Conservation (phyloP, 2,113 vertebrate genomes). For the Euleptes europaea region DNA sequence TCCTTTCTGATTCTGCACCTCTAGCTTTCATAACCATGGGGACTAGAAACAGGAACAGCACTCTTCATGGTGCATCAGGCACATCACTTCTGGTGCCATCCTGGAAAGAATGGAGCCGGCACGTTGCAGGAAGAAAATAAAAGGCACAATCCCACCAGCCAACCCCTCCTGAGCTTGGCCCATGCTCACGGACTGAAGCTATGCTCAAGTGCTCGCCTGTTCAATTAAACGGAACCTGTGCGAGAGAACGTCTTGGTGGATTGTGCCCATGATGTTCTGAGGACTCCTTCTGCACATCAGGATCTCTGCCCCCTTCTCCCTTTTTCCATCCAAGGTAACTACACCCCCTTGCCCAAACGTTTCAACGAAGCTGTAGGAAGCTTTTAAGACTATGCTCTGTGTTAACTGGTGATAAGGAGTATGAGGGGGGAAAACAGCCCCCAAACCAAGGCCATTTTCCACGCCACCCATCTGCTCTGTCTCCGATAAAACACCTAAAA, state of each 20-base stretch:
- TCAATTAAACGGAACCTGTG: background rate
- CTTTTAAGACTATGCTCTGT: slow-evolving; percentile 41
- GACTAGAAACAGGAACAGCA: background rate
- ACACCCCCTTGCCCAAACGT: no score
- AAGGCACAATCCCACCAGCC: background rate
- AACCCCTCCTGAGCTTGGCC: background rate
- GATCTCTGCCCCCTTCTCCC: background rate
- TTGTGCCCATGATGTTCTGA: background rate
- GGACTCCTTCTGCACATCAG: background rate
- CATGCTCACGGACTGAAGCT: background rate
- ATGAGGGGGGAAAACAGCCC: background rate
- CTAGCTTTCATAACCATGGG: background rate
- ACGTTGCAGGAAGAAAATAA: background rate
- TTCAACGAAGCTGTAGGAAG: slow-evolving; percentile 27
- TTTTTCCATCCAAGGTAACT: background rate
- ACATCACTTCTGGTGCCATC: background rate
- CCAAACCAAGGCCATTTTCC: slow-evolving; percentile 13
- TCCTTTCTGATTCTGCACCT: background rate
- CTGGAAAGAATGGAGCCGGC: background rate
- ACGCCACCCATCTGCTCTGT: slow-evolving; percentile 47
- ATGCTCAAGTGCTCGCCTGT: no score
- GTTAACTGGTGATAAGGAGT: slow-evolving; percentile 51
- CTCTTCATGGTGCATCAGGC: background rate
- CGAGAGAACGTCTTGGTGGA: background rate
- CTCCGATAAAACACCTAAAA: slow-evolving; percentile 75